Conservation (phyloP, 2,888 invertebrate species). For the Sinelater perroti region DNA sequence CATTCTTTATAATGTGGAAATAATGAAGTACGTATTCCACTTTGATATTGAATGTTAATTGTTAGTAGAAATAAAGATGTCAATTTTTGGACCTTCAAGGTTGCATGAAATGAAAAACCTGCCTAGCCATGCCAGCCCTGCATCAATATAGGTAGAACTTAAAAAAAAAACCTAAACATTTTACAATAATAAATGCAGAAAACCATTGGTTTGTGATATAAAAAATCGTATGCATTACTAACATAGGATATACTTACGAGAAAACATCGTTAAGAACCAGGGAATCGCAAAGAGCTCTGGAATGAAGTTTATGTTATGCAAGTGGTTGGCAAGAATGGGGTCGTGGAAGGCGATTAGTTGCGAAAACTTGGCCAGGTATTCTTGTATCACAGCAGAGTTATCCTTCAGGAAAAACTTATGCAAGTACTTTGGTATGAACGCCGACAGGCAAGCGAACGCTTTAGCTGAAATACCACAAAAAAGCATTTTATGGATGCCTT, state of each 20-base stretch:
- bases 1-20: too few relatives aligned
- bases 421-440: conserved; percentile 95
- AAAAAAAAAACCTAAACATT: neutral
- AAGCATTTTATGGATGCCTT: neutral
- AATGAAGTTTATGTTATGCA: conserved; percentile 91
- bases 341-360: conserved; percentile 97
- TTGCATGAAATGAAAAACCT: too few relatives aligned
- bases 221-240: neutral
- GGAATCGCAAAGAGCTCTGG: conserved; percentile 98
- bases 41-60: too few relatives aligned
- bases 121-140: too few relatives aligned
- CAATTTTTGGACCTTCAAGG: too few relatives aligned
- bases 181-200: neutral
- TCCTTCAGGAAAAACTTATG: conserved; percentile 97
- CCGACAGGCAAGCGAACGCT: conserved; percentile 93
- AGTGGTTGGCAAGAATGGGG: conserved; percentile 88
- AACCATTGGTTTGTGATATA: neutral
- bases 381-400: conserved; percentile 95
- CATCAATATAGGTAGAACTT: too few relatives aligned
- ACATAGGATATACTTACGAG: conserved; percentile 75
- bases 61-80: too few relatives aligned
- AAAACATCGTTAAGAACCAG: conserved; percentile 99
- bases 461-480: conserved; percentile 71
- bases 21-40: too few relatives aligned
- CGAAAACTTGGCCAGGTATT: conserved; percentile 96